Evolutionary conservation across 2,113 vertebrate genomes (phyloP).

Genomic region (Hemiprocne comata): DNA sequence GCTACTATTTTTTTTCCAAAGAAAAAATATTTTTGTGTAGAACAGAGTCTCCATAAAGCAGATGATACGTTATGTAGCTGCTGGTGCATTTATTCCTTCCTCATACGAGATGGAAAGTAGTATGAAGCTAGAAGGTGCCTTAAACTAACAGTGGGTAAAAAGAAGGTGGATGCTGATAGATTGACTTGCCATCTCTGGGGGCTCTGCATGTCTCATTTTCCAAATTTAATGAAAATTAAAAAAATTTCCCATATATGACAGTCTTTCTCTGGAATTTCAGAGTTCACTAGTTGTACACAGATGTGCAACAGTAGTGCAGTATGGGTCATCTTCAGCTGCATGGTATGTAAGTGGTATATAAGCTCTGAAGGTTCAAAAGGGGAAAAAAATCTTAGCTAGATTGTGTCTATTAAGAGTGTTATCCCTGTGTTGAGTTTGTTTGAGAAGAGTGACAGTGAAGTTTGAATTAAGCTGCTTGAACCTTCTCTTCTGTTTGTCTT

Average conservation of each 20-base stretch:
- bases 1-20: neutral
- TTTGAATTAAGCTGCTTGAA: neutral
- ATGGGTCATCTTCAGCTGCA: neutral
- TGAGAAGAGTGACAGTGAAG: neutral
- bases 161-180: neutral
- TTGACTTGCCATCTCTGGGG: neutral
- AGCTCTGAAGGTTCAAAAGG: neutral
- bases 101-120: neutral
- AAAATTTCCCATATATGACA: neutral
- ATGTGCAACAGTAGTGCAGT: neutral
- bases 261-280: neutral
- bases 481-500: neutral
- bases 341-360: neutral
- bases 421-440: neutral
- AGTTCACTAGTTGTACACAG: neutral
- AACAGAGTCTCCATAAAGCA: neutral
- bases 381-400: neutral
- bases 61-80: neutral
- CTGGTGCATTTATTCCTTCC: neutral
- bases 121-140: neutral
- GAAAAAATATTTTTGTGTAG: neutral
- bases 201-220: neutral
- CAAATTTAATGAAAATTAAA: neutral
- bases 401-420: neutral
- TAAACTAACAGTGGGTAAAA: neutral